Base-by-base conservation (phyloP, 2,797 vertebrate species). In the Tokudaia tokunoshimensis region DNA sequence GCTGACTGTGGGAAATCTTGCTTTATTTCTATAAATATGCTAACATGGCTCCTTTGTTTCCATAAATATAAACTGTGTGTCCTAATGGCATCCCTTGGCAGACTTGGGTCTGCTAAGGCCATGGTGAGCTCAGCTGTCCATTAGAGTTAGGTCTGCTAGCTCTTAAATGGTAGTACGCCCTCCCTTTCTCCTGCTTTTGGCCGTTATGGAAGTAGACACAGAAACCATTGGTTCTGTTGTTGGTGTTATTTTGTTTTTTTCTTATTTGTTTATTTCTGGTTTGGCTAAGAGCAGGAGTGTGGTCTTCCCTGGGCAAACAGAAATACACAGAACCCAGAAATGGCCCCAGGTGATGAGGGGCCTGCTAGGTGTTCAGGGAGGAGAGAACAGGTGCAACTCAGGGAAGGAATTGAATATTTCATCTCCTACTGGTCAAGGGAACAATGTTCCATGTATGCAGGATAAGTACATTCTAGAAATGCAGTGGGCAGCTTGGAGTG, bases 211-310 rank as follows among this genome's bases (percentile, higher is more conserved):
- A 98, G 99, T 99, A 89, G 99, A 99, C 97, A 97, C 98, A 95
- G 99, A 99, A 3, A 99, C 99, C 97, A 99, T 99, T 74, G 99
- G 99, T 89, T 99, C 99, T 3, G 97, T 99, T 0, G 67, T 19
- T 72, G n/a, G 19, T 72, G 65, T 72, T 70, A 2, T 13, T 61
- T n/a, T 50, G 24, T 80, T 34, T n/a, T 52, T 19, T 13, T n/a
- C 6, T 83, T 85, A 29, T 50, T 67, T 67, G 61, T 34, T 85
- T 65, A 41, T 50, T 85, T 75, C 98, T 99, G 11, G 98, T 99
- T 0, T 99, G 99, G 98, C 99, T 99, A 94, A 96, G 86, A 37
- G 7, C 26, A 41, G n/a, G 52, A 19, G 8, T 10, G 2, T 83
- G 65, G 26, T 14, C 6, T 13, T 13, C 12, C 8, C 1, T 5